Conservation (phyloP, 2,797 vertebrate species). For the Sebastes trivittatus region DNA sequence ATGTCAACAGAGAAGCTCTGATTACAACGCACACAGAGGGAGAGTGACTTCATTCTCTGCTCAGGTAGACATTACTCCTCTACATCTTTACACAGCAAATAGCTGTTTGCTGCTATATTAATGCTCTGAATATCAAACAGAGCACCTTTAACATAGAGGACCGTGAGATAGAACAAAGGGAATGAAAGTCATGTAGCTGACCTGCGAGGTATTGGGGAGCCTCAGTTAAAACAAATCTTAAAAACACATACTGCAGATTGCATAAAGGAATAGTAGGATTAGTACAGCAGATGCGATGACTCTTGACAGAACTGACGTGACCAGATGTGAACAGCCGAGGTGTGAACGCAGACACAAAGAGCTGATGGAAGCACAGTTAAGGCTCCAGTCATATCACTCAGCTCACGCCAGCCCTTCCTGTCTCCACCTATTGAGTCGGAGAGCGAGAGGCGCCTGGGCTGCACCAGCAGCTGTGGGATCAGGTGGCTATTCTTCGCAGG, state of each 20-base stretch:
- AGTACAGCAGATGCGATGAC: background rate
- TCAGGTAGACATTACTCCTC: too few species aligned
- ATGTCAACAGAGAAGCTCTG: too few species aligned
- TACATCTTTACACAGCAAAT: background rate
- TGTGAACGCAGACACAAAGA: slow-evolving; percentile 36
- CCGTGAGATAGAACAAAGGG: background rate
- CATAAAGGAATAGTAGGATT: background rate
- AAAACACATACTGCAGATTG: background rate
- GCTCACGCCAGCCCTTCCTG: slow-evolving; percentile 53
- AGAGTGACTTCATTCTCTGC: too few species aligned
- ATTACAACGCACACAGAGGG: too few species aligned
- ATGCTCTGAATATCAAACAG: background rate
- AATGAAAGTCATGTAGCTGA: background rate
- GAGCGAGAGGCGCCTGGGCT: slow-evolving; percentile 77
- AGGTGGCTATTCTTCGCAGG: slow-evolving; percentile 75
- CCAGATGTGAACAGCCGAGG: background rate
- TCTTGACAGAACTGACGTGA: background rate
- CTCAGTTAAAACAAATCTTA: background rate
- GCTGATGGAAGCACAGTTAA: slow-evolving; percentile 20
- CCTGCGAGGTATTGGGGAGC: background rate
- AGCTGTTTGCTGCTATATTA: too few species aligned
- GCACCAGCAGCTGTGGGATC: slow-evolving; percentile 76
- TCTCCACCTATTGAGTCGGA: slow-evolving; percentile 76
- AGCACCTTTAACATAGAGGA: background rate
- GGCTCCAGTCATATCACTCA: slow-evolving; percentile 45